phyloP scores from a whole-genome alignment of 2,888 invertebrate genomes.

The Amiota minor region DNA sequence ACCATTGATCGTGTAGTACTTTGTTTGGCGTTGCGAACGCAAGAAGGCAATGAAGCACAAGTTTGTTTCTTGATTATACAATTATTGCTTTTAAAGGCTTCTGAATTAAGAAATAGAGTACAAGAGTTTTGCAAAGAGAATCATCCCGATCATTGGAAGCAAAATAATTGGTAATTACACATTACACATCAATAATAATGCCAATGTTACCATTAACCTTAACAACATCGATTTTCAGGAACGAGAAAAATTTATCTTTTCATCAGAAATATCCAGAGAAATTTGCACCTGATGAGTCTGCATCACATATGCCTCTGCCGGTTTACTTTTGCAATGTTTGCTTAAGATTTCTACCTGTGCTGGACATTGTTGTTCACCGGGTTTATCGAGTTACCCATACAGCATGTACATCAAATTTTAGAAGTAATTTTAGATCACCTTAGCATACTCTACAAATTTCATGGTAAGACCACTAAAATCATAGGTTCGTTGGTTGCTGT shows the following conservation, averaged over 20 bases:
- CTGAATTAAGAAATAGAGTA: slow-evolving; percentile 90
- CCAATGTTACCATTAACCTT: slow-evolving; percentile 40
- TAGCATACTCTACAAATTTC: slow-evolving; percentile 94
- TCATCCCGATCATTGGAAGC: slow-evolving; percentile 97
- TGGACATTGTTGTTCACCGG: slow-evolving; percentile 96
- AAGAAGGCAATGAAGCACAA: slow-evolving; percentile 94
- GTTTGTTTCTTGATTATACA: slow-evolving; percentile 96
- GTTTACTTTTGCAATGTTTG: slow-evolving; percentile 98
- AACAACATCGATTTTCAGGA: not conserved
- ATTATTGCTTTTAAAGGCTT: slow-evolving; percentile 87
- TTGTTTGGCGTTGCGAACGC: slow-evolving; percentile 90
- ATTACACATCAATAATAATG: not conserved
- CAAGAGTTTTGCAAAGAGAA: slow-evolving; percentile 96
- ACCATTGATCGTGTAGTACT: slow-evolving; percentile 94
- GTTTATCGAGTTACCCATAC: slow-evolving; percentile 86
- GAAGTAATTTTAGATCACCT: slow-evolving; percentile 91
- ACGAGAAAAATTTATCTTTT: slow-evolving; percentile 92
- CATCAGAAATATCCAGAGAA: slow-evolving; percentile 96
- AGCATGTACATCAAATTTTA: slow-evolving; percentile 87
- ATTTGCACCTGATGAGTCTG: slow-evolving; percentile 92
- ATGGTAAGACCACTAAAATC: slow-evolving; percentile 77
- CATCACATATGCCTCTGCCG: slow-evolving; percentile 82
- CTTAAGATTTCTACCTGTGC: slow-evolving; percentile 91
- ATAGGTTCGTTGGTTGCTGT: not conserved
- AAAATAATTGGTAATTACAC: slow-evolving; percentile 92